These are phyloP conservation scores for Caenorhabditis brenneri DNA, from an alignment of 1,140 invertebrate genomes.

Conservation along the genomic window DNA sequence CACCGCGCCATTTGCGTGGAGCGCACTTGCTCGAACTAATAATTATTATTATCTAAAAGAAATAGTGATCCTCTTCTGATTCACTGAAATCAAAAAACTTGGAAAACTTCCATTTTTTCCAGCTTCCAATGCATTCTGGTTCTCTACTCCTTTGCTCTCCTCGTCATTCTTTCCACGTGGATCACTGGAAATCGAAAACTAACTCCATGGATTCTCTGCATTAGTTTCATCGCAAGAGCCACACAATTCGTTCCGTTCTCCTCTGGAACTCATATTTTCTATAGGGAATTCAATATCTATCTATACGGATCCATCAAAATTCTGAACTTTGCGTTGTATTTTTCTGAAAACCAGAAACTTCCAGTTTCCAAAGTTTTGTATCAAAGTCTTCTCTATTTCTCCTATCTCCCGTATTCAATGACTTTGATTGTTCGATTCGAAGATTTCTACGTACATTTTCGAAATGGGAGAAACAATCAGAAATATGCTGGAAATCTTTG, in stretches of 20 bases:
- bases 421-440: conserved; percentile 69
- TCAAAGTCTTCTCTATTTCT: conserved; percentile 54
- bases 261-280: conserved; percentile 44
- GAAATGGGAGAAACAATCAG: conserved; percentile 10
- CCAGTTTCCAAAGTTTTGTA: neutral
- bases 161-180: neutral
- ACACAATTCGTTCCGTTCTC: conserved; percentile 48
- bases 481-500: neutral
- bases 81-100: too few species aligned
- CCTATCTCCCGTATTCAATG: conserved; percentile 66
- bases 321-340: conserved; percentile 55
- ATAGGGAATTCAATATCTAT: conserved; percentile 60
- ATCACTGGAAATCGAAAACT: neutral
- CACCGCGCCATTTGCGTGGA: too few species aligned
- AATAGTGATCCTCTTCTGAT: too few species aligned
- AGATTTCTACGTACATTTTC: conserved; percentile 57
- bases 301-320: conserved; percentile 58
- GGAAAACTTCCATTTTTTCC: neutral
- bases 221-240: conserved; percentile 49
- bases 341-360: conserved; percentile 7
- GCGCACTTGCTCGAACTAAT: too few species aligned
- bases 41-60: too few species aligned
- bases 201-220: conserved; percentile 52
- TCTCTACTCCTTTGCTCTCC: conserved; percentile 15
- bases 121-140: conserved; percentile 47